These are phyloP conservation scores for Mustela erminea DNA, from an alignment of 2,797 vertebrate species.

Conservation along the genomic window DNA sequence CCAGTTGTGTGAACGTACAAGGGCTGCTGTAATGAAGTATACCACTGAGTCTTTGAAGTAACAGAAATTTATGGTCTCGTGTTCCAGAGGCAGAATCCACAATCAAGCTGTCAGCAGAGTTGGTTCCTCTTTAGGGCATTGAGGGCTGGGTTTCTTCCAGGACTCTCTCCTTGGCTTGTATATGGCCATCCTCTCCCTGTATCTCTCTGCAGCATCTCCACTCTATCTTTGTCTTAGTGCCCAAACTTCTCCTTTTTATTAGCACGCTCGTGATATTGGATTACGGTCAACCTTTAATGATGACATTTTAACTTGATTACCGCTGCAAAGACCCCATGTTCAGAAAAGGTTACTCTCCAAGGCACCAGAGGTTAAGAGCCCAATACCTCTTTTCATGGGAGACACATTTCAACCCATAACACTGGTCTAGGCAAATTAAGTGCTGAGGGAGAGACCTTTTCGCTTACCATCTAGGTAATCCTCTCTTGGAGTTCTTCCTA, in stretches of 20 bases:
- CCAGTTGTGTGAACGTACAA: background rate
- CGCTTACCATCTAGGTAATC: background rate
- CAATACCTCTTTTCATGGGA: background rate
- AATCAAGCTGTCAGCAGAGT: background rate
- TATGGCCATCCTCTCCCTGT: background rate
- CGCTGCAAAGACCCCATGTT: background rate
- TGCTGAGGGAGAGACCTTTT: background rate
- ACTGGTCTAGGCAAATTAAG: background rate
- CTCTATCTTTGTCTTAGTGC: background rate
- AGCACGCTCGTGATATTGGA: background rate
- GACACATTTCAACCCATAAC: background rate
- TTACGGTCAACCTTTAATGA: background rate
- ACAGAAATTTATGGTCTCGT: background rate
- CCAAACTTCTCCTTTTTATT: background rate
- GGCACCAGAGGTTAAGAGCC: background rate
- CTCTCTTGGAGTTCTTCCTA: background rate
- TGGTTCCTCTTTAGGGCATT: background rate
- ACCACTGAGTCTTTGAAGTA: background rate
- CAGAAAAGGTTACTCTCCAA: background rate
- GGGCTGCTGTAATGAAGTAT: background rate
- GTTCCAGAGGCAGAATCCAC: background rate
- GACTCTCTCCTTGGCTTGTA: background rate
- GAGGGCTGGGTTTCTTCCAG: background rate
- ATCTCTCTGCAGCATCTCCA: background rate
- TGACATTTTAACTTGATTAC: conserved; percentile 8